Evolutionary conservation across 2,113 vertebrate species (phyloP).

Genomic region (Crocuta crocuta): DNA sequence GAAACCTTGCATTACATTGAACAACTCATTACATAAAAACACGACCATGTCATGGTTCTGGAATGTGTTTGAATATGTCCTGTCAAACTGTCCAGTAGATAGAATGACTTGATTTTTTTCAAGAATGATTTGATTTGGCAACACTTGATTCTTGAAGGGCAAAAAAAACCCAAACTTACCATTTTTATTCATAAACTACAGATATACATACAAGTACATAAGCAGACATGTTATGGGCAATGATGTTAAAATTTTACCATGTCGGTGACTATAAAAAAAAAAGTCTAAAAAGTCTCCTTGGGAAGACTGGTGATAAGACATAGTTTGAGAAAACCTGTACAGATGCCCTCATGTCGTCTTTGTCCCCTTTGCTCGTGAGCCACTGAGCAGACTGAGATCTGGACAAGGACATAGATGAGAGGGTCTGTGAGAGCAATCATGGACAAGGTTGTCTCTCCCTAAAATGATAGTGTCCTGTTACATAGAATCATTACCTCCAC

Average conservation of each 20-base stretch:
- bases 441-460: not conserved
- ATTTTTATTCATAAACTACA: not conserved
- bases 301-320: not conserved
- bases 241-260: not conserved
- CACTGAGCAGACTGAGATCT: not conserved
- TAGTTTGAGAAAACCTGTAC: not conserved
- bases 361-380: not conserved
- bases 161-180: not conserved
- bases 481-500: accelerated
- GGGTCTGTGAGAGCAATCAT: not conserved
- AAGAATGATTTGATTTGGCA: not conserved
- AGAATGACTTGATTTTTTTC: not conserved
- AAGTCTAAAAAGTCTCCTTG: not conserved
- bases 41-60: not conserved
- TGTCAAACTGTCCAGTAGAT: not conserved
- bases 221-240: not conserved
- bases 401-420: not conserved
- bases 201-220: not conserved
- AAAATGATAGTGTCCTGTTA: not conserved
- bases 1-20: not conserved
- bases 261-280: not conserved
- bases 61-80: not conserved
- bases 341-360: accelerated
- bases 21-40: not conserved
- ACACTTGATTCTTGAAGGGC: not conserved